Evolutionary conservation across 2,888 invertebrate genomes (phyloP).

Genomic region (Pimpla rufipes): DNA sequence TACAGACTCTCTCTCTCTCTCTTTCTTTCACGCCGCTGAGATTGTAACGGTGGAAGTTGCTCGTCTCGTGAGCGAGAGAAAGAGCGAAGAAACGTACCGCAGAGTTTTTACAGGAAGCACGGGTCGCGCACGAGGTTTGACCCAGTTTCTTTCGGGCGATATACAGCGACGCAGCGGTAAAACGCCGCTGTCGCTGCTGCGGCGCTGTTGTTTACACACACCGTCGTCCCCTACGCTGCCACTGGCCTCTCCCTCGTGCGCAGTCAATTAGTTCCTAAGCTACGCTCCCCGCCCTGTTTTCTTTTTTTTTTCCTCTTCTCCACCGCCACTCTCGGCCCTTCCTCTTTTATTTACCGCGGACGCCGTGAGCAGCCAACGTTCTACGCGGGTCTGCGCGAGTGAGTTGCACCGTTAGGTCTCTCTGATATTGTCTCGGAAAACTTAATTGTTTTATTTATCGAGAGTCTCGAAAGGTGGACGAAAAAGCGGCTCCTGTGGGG

Average conservation of each 20-base stretch:
- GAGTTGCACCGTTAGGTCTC: conserved; percentile 2
- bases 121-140: conserved; percentile 60
- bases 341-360: conserved; percentile 11
- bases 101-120: conserved; percentile 64
- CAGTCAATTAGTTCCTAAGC: conserved; percentile 55
- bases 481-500: not conserved
- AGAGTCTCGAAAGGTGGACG: not conserved
- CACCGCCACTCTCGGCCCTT: conserved; percentile 24
- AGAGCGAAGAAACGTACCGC: conserved; percentile 38
- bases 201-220: conserved; percentile 20
- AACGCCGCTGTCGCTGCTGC: conserved; percentile 33
- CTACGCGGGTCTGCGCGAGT: too few relatives aligned
- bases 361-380: not conserved
- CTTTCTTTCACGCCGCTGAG: not conserved
- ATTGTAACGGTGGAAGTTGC: conserved; percentile 27
- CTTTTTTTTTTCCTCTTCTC: conserved; percentile 7
- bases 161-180: conserved; percentile 44
- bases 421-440: not conserved
- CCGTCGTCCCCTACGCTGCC: conserved; percentile 29
- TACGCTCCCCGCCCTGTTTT: conserved; percentile 20
- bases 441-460: not conserved
- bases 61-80: conserved; percentile 23
- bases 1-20: conserved; percentile 1
- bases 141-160: conserved; percentile 57
- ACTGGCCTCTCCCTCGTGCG: conserved; percentile 50